Base-by-base conservation (phyloP, 2,888 invertebrate species). In the Byasa hedistus region DNA sequence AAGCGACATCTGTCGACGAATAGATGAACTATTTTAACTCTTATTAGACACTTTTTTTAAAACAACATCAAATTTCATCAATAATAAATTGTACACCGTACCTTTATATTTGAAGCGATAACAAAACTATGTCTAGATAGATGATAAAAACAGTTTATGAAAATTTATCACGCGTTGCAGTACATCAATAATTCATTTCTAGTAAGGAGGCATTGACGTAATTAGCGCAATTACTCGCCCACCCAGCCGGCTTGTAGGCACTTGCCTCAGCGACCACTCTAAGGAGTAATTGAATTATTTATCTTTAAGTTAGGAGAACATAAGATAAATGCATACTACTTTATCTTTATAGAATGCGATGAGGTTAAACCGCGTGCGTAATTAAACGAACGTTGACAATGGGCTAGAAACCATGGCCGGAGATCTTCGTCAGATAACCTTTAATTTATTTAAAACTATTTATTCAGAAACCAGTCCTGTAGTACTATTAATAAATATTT, bases 181-280 rank as follows among this genome's bases (percentile, higher is more conserved):
- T 75, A 73, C 83, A 88, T 88, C 87, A 87, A 89, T 89, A 89
- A 89, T 89, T 91, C 88, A 90, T 90, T 79, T 78, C 80, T 85
- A 86, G 85, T 87, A 85, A 84, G 81, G 84, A 81, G 81, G 82
- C 82, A 85, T 83, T 86, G 89, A 86, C 84, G 83, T 89, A 89
- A 90, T 90, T 89, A 90, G 86, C 80, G 84, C 87, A 89, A 89
- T 89, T 87, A 89, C 79, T 76, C 77, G 91, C 79, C 91, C 90
- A 88, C 91, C 89, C 89, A 87, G 81, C 74, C 79, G 79, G 82
- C 75, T 60, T 52, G 56, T 44, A 67, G 57, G 60, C 64, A 67
- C 60, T 67, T 59, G 62, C 58, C 44, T 48, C 60, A 52, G 36
- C 76, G 70, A 76, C 74, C 75, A 78, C 79, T 78, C 76, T 75